These are phyloP conservation scores for Sterrhoptilus dennistouni DNA, from an alignment of 2,113 vertebrate genomes.

Conservation along the genomic window DNA sequence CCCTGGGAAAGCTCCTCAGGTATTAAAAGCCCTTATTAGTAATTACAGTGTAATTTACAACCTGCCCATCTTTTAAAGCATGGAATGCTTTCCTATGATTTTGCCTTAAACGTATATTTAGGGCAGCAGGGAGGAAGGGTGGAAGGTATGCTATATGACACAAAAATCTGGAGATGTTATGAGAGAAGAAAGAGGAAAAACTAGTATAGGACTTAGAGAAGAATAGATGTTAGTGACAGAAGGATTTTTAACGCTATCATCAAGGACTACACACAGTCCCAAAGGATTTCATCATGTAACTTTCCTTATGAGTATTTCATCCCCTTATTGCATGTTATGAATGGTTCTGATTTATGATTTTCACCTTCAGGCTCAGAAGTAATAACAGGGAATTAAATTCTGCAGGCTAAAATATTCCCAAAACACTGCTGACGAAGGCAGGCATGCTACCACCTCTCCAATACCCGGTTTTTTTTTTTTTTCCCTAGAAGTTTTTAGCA, in stretches of 20 bases:
- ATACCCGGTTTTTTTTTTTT: neutral
- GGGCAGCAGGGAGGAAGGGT: neutral
- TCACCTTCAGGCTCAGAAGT: slow-evolving; percentile 23
- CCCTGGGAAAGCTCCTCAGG: neutral
- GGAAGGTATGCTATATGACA: neutral
- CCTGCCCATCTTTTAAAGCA: slow-evolving; percentile 10
- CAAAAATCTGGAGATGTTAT: neutral
- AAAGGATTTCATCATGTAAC: neutral
- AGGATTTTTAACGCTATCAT: neutral
- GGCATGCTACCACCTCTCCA: neutral
- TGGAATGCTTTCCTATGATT: slow-evolving; percentile 15
- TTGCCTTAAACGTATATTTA: slow-evolving; percentile 30
- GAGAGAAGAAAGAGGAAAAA: neutral
- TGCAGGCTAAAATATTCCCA: slow-evolving; percentile 31
- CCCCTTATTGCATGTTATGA: slow-evolving; percentile 27
- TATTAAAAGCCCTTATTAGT: slow-evolving; percentile 29
- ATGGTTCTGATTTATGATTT: slow-evolving; percentile 46
- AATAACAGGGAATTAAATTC: slow-evolving; percentile 61
- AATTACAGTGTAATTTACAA: slow-evolving; percentile 44
- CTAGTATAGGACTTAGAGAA: neutral
- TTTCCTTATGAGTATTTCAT: slow-evolving; percentile 38
- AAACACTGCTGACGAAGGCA: slow-evolving; percentile 3
- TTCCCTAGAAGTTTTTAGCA: neutral
- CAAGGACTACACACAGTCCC: neutral
- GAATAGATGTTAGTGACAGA: neutral